Conservation (phyloP, 2,797 vertebrate species). For the Melanotaenia parkinsoni region DNA sequence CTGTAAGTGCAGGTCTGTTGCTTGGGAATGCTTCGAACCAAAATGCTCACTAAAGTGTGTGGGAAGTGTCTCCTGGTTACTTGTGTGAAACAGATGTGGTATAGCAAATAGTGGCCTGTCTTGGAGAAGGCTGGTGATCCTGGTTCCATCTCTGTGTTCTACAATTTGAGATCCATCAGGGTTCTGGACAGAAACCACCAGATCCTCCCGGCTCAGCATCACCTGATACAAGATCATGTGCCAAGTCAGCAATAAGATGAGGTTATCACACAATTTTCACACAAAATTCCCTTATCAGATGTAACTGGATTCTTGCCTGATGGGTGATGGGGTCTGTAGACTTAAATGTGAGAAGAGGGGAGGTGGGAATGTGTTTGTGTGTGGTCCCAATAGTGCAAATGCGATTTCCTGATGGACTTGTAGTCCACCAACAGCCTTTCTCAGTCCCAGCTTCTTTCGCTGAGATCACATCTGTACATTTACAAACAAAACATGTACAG, state of each 20-base stretch:
- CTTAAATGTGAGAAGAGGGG: conserved; percentile 78
- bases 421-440: conserved; percentile 88
- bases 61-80: conserved; percentile 58
- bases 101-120: conserved; percentile 53
- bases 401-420: conserved; percentile 84
- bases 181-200: conserved; percentile 84
- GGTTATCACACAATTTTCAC: neutral
- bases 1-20: neutral
- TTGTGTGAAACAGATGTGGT: conserved; percentile 55
- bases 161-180: conserved; percentile 81
- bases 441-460: conserved; percentile 47
- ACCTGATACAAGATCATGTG: conserved; percentile 76
- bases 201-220: conserved; percentile 90
- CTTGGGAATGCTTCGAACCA: neutral
- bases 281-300: neutral
- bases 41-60: neutral
- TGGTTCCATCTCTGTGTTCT: conserved; percentile 93
- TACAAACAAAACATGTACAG: conserved; percentile 18
- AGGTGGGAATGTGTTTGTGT: conserved; percentile 33
- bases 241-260: neutral
- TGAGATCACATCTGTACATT: conserved; percentile 73
- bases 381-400: conserved; percentile 81
- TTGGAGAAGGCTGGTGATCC: conserved; percentile 88
- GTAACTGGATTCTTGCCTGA: conserved; percentile 79
- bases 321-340: conserved; percentile 88